Evolutionary conservation across 1,140 invertebrate genomes (phyloP), one percentile per base, ranked within the genome.

Genomic region (Hirudo medicinalis): DNA sequence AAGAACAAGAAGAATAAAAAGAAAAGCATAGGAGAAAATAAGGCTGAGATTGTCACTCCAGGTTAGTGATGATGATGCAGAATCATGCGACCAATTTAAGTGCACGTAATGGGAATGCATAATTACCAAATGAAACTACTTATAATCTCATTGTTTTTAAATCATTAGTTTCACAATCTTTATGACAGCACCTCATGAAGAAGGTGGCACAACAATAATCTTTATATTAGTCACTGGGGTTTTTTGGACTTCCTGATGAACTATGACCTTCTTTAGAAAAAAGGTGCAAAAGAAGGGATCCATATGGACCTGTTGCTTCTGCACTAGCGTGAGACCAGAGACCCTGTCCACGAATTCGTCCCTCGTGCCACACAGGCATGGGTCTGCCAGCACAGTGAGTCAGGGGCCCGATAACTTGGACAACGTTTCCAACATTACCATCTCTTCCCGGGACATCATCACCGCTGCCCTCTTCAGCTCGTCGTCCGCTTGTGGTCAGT

Each of bases 361-460:
- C 57, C 22, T 63, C 6, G 57, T 49, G 9, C 57, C 57, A 3
- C 22, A 25, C 17, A 6, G 1, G 0, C 22, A 63, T 4, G 20
- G 15, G 9, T 63, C 57, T 9, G 20, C 9, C 22, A 32, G 57
- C 29, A 63, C 11, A 3, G 6, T 22, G 13, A 15, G 22, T 63
- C 57, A 22, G 57, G 6, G 4, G 19, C 57, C 29, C 11, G 57
- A 63, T 20, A 63, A 63, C 19, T 11, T 22, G 11, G 57, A 63
- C 57, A 32, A 9, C 19, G 29, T 63, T n/a, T 63, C 57, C 29
- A 63, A 63, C 29, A 63, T 63, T 11, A 63, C 57, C 22, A 63
- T 63, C 29, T 63, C 57, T 13, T 63, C 57, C 29, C 4, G 57
- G 57, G 57, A 63, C 29, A 4, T 63, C 22, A 63, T 63, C 29